Conservation (phyloP, 2,113 vertebrate genomes). For the Epinephelus cyanopodus region DNA sequence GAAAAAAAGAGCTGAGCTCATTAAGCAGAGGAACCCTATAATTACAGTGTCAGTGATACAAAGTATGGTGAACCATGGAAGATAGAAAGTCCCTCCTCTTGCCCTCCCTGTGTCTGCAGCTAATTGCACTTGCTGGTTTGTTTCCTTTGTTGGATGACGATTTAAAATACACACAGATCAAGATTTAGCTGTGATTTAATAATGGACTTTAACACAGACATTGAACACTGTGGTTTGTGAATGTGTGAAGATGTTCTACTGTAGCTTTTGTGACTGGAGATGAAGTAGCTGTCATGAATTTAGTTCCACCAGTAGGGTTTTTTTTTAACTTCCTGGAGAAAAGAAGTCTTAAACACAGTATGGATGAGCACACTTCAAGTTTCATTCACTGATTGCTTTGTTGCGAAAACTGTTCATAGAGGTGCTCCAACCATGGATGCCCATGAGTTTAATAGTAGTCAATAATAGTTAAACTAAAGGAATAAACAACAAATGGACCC, state of each 20-base stretch:
- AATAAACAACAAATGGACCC: background rate
- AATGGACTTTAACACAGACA: conserved; percentile 6
- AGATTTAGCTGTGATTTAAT: conserved; percentile 13
- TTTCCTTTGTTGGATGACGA: conserved; percentile 21
- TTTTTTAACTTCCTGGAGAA: background rate
- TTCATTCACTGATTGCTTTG: background rate
- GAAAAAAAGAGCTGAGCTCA: conserved; percentile 38
- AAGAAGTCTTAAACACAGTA: background rate
- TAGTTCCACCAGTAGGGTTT: background rate
- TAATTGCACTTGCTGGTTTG: conserved; percentile 32
- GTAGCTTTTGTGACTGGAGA: background rate
- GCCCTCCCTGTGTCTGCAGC: conserved; percentile 23
- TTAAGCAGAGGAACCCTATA: conserved; percentile 53
- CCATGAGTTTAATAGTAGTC: background rate
- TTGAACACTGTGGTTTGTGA: background rate
- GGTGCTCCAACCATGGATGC: no score
- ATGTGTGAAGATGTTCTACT: background rate
- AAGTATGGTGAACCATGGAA: conserved; percentile 40
- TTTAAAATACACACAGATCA: conserved; percentile 16
- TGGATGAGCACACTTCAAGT: background rate
- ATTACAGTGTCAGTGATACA: conserved; percentile 62
- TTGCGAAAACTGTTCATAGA: background rate
- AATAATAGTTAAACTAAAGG: background rate
- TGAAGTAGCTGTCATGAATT: conserved; percentile 12
- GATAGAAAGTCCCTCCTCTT: conserved; percentile 35